Evolutionary conservation across 1,140 invertebrate genomes (phyloP), one percentile per base, ranked within the genome.

Genomic region (Caenorhabditis tropicalis): DNA sequence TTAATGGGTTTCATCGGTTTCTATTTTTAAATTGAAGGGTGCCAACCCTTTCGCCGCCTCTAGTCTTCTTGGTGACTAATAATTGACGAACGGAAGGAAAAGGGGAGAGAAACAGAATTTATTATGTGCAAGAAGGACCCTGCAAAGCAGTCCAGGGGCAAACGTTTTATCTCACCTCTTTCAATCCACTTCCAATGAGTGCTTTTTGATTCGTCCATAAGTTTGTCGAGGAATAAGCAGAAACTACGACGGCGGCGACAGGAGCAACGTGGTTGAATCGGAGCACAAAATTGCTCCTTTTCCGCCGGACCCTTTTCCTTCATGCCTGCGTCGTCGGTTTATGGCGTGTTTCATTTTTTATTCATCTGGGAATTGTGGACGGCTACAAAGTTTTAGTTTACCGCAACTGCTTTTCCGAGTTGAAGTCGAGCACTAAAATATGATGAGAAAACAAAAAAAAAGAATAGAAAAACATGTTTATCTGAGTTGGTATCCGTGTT

Each of bases 191-290:
- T 46, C 65, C 65, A 74, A 74, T 74, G 65, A 74, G 65, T 74
- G 65, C 65, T 74, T 74, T 74, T 74, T 74, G 65, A 74, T 74
- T 74, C 36, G 65, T 74, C 65, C 65, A 74, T 74, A 74, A 74
- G 65, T 74, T 39, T 74, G 65, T 74, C 24, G 29, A 39, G 10
- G 27, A 74, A 74, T 43, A 43, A 12, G 36, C n/a, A n/a, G 31
- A 10, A 21, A 7, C 0, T 29, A 65, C 21, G 1, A 74, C n/a
- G 36, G 12, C 10, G 58, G 7, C 0, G 58, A 60, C 27, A 3
- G 36, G 1, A 19, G 33, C 7, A 36, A 74, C 65, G 19, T 24
- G n/a, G 36, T n/a, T 27, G 65, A 74, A 74, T 46, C 65, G 65
- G 33, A 74, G 58, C 31, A 74, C 36, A 74, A 74, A 31, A 65